Evolutionary conservation across 2,888 invertebrate genomes (phyloP).

Genomic region (Osmoderma eremita): DNA sequence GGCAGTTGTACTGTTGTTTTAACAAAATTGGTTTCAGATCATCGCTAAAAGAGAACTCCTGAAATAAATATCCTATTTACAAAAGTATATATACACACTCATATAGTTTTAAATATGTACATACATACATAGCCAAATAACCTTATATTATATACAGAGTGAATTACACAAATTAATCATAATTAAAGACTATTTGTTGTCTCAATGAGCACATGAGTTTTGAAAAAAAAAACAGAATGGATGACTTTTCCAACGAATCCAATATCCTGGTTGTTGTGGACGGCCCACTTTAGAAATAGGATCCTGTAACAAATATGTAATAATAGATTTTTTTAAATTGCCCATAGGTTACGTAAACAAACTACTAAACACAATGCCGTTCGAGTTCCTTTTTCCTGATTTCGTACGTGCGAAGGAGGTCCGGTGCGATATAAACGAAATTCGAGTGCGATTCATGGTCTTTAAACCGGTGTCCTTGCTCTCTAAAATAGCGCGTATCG

Average conservation of each 20-base stretch:
- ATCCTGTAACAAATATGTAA: slow-evolving; percentile 31
- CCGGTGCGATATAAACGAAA: slow-evolving; percentile 24
- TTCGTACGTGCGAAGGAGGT: slow-evolving; percentile 12
- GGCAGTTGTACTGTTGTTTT: slow-evolving; percentile 34
- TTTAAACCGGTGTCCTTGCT: slow-evolving; percentile 28
- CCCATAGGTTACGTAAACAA: background rate
- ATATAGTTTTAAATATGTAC: slow-evolving; percentile 17
- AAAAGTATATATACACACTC: slow-evolving; percentile 24
- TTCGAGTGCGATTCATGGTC: slow-evolving; percentile 31
- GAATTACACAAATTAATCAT: slow-evolving; percentile 8
- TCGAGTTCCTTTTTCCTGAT: slow-evolving; percentile 27
- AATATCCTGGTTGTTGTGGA: slow-evolving; percentile 23
- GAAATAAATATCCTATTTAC: slow-evolving; percentile 36
- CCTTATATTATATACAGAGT: slow-evolving; percentile 3
- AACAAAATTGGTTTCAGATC: slow-evolving; percentile 12
- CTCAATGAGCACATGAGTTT: no score
- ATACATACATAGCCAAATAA: slow-evolving; percentile 4
- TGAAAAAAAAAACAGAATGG: background rate
- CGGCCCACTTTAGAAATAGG: slow-evolving; percentile 15
- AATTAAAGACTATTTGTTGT: slow-evolving; percentile 3
- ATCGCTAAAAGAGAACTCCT: slow-evolving; percentile 13
- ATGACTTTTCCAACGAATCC: background rate
- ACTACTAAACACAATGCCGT: background rate
- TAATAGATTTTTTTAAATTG: slow-evolving; percentile 10
- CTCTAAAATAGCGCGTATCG: slow-evolving; percentile 18